phyloP scores from a whole-genome alignment of 2,888 invertebrate genomes.

The Pseudoips prasinana region DNA sequence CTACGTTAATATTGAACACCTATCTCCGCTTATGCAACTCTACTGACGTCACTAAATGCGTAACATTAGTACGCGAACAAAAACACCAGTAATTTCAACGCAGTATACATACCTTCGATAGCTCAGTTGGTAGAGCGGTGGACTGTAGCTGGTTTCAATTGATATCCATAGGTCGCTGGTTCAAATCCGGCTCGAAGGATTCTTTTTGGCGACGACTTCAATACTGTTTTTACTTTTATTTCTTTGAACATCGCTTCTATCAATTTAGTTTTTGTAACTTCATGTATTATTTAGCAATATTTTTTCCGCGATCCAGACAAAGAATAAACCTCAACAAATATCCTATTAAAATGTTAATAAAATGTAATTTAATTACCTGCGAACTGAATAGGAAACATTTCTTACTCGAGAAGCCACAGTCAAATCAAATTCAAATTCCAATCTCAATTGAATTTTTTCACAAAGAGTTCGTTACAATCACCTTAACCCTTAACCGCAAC shows the following conservation, averaged over 20 bases:
- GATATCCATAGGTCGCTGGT: conserved; percentile 85
- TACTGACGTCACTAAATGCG: conserved; percentile 3
- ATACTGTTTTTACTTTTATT: background rate
- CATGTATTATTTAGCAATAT: too few species aligned
- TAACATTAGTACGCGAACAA: background rate
- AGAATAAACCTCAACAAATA: too few species aligned
- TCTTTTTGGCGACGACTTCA: conserved; percentile 37
- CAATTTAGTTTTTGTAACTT: too few species aligned
- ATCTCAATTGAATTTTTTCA: conserved; percentile 40
- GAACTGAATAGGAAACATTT: conserved; percentile 9
- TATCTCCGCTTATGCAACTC: background rate
- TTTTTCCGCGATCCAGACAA: too few species aligned
- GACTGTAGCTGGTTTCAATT: conserved; percentile 55
- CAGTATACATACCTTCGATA: conserved; percentile 54
- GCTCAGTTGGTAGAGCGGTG: conserved; percentile 81
- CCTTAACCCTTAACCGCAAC: conserved; percentile 48
- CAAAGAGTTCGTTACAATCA: conserved; percentile 43
- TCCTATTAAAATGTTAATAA: background rate
- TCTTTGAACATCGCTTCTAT: too few species aligned
- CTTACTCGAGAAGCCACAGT: conserved; percentile 30
- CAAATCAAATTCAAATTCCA: conserved; percentile 47
- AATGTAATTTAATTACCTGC: conserved; percentile 13
- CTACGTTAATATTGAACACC: too few species aligned
- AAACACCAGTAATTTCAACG: conserved; percentile 15
- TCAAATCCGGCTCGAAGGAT: conserved; percentile 86